Conservation (phyloP, 2,113 vertebrate genomes). For the Microcebus lehilahytsara region DNA sequence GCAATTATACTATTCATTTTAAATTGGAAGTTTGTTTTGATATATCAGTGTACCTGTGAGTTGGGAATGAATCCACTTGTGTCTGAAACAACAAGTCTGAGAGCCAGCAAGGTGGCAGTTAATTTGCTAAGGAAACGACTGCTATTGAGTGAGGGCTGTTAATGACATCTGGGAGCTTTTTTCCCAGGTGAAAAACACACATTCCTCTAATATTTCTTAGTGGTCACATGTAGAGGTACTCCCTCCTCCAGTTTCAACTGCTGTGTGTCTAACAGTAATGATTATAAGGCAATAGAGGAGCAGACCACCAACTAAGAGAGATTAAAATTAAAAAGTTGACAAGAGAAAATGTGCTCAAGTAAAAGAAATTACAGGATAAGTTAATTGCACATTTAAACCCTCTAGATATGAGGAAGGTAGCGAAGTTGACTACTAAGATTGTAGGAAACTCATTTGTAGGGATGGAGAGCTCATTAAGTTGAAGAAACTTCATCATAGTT, state of each 20-base stretch:
- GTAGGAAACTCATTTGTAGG: not conserved
- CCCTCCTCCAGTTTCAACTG: not conserved
- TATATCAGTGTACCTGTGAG: not conserved
- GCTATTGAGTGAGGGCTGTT: not conserved
- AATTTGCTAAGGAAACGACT: not conserved
- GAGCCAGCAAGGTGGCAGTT: not conserved
- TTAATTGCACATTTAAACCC: not conserved
- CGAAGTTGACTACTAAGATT: not conserved
- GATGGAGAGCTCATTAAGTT: not conserved
- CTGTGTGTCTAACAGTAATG: not conserved
- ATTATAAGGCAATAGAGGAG: not conserved
- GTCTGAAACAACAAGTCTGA: not conserved
- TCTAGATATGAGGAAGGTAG: not conserved
- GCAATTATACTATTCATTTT: not conserved
- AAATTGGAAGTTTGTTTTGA: not conserved
- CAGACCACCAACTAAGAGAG: not conserved
- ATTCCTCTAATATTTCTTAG: not conserved
- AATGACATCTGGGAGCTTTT: not conserved
- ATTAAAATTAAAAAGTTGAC: not conserved
- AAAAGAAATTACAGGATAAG: not conserved
- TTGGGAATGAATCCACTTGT: not conserved
- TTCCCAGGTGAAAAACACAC: not conserved
- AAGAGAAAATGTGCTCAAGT: not conserved
- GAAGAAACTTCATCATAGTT: not conserved
- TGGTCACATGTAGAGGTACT: not conserved